These are phyloP conservation scores for Sesia bembeciformis DNA, from an alignment of 2,888 invertebrate species.

Conservation along the genomic window DNA sequence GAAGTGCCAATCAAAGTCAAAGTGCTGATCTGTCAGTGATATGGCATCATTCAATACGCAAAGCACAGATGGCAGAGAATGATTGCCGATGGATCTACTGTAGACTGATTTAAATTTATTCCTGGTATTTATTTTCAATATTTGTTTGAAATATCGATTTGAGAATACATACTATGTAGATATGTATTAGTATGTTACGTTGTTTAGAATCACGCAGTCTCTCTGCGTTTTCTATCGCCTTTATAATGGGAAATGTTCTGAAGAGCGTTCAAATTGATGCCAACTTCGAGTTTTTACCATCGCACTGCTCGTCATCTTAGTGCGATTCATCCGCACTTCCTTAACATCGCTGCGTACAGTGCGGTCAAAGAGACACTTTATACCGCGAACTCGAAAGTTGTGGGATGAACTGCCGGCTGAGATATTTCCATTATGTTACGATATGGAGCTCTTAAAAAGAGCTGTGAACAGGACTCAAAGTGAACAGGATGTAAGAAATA, in stretches of 20 bases:
- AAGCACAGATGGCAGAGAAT: not conserved
- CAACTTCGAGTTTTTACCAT: too few relatives aligned
- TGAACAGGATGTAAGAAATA: too few relatives aligned
- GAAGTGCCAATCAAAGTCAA: constrained; percentile 6
- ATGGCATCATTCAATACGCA: constrained; percentile 5
- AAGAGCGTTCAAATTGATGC: too few relatives aligned
- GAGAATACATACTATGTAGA: not conserved
- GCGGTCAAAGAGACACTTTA: too few relatives aligned
- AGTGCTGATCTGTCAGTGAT: constrained; percentile 9
- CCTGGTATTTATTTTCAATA: not conserved
- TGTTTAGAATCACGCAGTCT: not conserved
- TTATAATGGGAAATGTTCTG: not conserved
- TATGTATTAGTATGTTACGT: not conserved
- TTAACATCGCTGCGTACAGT: too few relatives aligned
- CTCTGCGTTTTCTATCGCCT: not conserved
- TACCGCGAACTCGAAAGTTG: too few relatives aligned
- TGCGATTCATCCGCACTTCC: too few relatives aligned
- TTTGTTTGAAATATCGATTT: constrained; percentile 12
- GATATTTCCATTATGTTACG: too few relatives aligned
- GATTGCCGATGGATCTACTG: not conserved
- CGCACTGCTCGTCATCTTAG: too few relatives aligned
- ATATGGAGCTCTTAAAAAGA: too few relatives aligned
- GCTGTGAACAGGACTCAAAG: too few relatives aligned
- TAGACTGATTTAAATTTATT: not conserved
- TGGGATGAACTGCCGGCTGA: too few relatives aligned